Evolutionary conservation across 2,888 invertebrate genomes (phyloP), one percentile per base, ranked within the genome.

Genomic region (Scaptomyza cyrtandrae): DNA sequence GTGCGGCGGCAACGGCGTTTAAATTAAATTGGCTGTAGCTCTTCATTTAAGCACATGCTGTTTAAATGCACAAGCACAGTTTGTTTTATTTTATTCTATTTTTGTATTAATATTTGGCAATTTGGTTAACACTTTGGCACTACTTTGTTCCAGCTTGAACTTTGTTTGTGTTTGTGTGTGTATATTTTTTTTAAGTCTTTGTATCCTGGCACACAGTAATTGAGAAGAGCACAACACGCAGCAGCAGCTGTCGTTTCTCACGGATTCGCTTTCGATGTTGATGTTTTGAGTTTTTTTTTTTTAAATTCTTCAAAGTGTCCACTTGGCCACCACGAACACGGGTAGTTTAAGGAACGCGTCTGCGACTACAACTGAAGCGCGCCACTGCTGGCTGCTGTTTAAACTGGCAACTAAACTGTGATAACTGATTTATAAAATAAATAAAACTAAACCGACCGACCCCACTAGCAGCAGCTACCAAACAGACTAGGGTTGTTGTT

Each of bases 41-140:
- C 90, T 88, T 89, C 88, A 88, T 88, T 90, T 88, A 90, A 80
- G 88, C 86, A 88, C 82, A 82, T 82, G 78, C 75, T 71, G 73
- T 72, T 71, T 52, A 60, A 65, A 73, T 58, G 61, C 52, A 66
- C 61, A 67, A 55, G 55, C 62, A 56, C 64, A 13, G 35, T 24
- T 44, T 35, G 14, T 16, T 37, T 43, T 65, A 16, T 9, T 31
- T 52, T 19, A 13, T 39, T 19, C 7, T 41, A 10, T 19, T 16
- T 58, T 16, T 13, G 5, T 46, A 7, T 44, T 46, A 48, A 33
- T 33, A 58, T 73, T 88, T 78, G 89, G 88, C 84, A 88, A 83
- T 64, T 88, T 70, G 71, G 69, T 89, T 69, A 50, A 73, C 85
- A 76, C 77, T 85, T 85, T 85, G 85, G 89, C 85, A 85, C 84